These are phyloP conservation scores for Siderastrea siderea DNA, from an alignment of 92 coral and sea anemone species.

Conservation along the genomic window DNA sequence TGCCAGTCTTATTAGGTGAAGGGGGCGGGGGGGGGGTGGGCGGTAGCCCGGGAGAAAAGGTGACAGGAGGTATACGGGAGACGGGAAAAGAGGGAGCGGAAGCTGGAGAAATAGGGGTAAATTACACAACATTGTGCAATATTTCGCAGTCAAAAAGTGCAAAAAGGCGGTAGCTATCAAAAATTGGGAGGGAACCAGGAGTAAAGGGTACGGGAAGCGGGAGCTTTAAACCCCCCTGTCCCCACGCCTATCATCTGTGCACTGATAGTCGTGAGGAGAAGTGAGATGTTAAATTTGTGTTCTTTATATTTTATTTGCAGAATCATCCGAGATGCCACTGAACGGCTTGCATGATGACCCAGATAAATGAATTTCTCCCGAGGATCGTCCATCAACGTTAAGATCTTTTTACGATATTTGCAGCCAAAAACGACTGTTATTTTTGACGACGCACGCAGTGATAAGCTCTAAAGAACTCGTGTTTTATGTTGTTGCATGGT, in stretches of 20 bases:
- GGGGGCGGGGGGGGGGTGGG: too few relatives aligned
- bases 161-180: too few relatives aligned
- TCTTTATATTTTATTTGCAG: slow-evolving; percentile 24
- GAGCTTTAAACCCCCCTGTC: too few relatives aligned
- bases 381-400: not conserved
- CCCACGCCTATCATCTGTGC: not conserved
- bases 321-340: slow-evolving; percentile 40
- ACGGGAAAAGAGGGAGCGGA: too few relatives aligned
- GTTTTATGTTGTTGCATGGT: not conserved
- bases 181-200: too few relatives aligned
- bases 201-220: too few relatives aligned
- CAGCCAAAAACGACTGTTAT: not conserved
- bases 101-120: too few relatives aligned
- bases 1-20: too few relatives aligned
- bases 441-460: not conserved
- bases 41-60: too few relatives aligned
- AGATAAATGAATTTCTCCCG: slow-evolving; percentile 20
- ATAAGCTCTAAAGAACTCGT: slow-evolving; percentile 1
- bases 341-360: slow-evolving; percentile 45
- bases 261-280: not conserved
- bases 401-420: not conserved
- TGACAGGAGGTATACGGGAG: too few relatives aligned
- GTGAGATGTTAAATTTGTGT: not conserved
- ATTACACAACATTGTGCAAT: too few relatives aligned
- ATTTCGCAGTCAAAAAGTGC: too few relatives aligned